Evolutionary conservation across 2,113 vertebrate genomes (phyloP).

Genomic region (Stomatorhinus ivindoensis): DNA sequence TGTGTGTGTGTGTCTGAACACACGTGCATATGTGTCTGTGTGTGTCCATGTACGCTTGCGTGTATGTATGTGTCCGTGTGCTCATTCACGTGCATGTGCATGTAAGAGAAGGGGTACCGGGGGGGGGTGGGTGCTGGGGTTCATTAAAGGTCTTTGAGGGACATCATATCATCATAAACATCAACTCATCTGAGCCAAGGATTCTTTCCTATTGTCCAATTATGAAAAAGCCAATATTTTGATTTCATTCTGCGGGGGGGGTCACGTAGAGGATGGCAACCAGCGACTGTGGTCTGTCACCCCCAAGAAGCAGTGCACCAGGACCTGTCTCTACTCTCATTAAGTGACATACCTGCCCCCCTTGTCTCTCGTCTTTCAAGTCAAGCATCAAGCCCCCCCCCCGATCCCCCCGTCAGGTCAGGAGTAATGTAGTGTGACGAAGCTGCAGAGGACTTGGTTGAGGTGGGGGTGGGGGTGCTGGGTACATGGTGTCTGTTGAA

Average conservation of each 20-base stretch:
- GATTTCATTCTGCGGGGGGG: background rate
- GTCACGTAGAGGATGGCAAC: no score
- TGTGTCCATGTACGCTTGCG: background rate
- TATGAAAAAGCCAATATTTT: background rate
- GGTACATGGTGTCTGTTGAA: conserved; percentile 26
- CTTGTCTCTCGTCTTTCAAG: background rate
- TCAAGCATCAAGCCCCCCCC: conserved; percentile 18
- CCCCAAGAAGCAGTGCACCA: background rate
- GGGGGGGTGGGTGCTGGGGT: background rate
- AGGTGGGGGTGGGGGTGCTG: background rate
- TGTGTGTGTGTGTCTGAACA: background rate
- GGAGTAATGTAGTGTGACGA: conserved; percentile 35
- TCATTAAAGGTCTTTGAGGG: background rate
- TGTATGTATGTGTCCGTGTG: background rate
- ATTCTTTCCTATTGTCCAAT: background rate
- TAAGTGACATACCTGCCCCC: background rate
- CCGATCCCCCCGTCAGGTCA: conserved; percentile 17
- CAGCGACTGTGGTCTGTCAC: background rate
- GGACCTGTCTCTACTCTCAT: background rate
- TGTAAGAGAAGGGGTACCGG: background rate
- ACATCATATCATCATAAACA: background rate
- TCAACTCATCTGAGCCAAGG: background rate
- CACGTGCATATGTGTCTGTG: background rate
- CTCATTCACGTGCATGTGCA: background rate
- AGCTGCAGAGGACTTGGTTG: conserved; percentile 18